Evolutionary conservation across 2,797 vertebrate species (phyloP), one percentile per base, ranked within the genome.

Genomic region (Anguilla anguilla): DNA sequence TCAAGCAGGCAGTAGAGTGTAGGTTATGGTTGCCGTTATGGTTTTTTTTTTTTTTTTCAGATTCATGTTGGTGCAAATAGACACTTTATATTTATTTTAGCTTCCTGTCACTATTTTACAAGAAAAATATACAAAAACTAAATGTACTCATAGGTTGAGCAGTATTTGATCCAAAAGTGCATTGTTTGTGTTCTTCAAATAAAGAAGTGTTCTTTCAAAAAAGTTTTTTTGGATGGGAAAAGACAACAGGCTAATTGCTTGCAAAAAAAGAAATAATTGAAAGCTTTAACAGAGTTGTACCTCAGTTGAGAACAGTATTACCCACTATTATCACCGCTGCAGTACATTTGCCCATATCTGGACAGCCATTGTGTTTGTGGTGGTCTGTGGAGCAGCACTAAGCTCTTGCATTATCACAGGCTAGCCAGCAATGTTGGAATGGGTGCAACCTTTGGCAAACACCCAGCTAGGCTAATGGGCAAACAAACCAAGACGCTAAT

Each of bases 401-500:
- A 94, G 88, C 90, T 90, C 61, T 4, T 49, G 89, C 90, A 85
- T 85, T 85, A 87, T 91, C 87, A 91, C 90, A 77, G 22, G 88
- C 89, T 28, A 19, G 22, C 51, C 59, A 79, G n/a, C 83, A 87
- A 87, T 87, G 51, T 46, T 69, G 83, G 81, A 89, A 88, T 74
- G 3, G 43, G 46, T 83, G 57, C 90, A 90, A 86, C 91, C 92
- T 93, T 93, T 92, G 93, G 92, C 92, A 94, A 94, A 93, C 90
- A 92, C 64, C 90, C 91, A 90, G 87, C 88, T 79, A 86, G 87
- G 87, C 89, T 93, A 93, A 93, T 92, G 92, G 91, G 88, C 91
- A 93, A 94, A 93, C 94, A 95, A 94, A 94, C 92, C 91, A 87
- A 91, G 87, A 79, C 84, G 88, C 81, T 61, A 82, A 84, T 83